These are phyloP conservation scores for Sicus ferrugineus DNA, from an alignment of 2,888 invertebrate genomes.

Conservation along the genomic window DNA sequence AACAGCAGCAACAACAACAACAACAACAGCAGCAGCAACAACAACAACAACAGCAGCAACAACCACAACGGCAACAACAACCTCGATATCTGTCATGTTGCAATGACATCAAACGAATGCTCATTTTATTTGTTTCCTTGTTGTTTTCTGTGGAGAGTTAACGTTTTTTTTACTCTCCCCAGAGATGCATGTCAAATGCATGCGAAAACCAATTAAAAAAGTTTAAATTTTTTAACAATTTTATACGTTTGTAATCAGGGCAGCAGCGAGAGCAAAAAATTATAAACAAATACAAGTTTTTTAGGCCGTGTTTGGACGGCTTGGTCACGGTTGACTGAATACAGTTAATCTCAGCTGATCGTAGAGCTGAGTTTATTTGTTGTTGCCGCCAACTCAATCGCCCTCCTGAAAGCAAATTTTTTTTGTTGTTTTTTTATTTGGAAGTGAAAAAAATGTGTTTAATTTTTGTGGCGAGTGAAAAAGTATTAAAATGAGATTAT, in stretches of 20 bases:
- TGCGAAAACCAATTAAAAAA: slow-evolving; percentile 27
- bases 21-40: neutral
- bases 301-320: neutral
- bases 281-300: neutral
- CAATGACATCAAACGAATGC: too few species aligned
- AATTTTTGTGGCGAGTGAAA: too few species aligned
- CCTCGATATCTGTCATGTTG: too few species aligned
- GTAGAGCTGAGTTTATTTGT: too few species aligned
- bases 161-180: neutral
- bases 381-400: too few species aligned
- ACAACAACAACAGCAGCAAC: neutral
- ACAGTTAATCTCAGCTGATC: too few species aligned
- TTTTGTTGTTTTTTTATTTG: too few species aligned
- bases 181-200: slow-evolving; percentile 17
- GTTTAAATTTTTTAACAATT: slow-evolving; percentile 28
- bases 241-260: slow-evolving; percentile 27
- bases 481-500: too few species aligned
- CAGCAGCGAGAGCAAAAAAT: neutral
- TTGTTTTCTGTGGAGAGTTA: neutral
- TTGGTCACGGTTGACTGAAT: too few species aligned
- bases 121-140: neutral
- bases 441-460: too few species aligned
- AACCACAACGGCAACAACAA: neutral
- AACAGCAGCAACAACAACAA: neutral
- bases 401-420: too few species aligned